Base-by-base conservation (phyloP, 2,797 vertebrate species). In the Siniperca obscura region DNA sequence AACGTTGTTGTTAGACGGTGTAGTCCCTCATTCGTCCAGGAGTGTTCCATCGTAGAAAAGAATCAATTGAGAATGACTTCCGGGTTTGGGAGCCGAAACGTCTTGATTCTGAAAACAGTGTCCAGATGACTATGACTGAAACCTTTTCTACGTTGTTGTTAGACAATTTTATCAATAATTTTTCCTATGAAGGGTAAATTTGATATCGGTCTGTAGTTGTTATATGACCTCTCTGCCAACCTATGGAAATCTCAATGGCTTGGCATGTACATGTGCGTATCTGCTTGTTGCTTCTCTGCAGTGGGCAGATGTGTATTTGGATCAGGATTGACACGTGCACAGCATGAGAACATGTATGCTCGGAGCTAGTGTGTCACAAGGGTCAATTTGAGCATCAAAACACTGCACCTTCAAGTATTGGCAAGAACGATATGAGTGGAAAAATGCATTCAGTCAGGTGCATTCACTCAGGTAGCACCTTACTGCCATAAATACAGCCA, bases 401-500 rank as follows among this genome's bases (percentile, higher is more conserved):
- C 70, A 84, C 62, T 75, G 53, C 38, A 25, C 48, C 61, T 67
- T 89, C 36, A 79, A 87, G 67, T 84, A 86, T 83, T 86, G 83
- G 80, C 68, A 65, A 82, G 82, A 70, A 80, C 86, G 87, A 86
- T 84, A 84, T 72, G 64, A 84, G 78, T 81, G 75, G 66, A 75
- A 84, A 91, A 90, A 90, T 72, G 66, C 67, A 86, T 87, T 86
- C 70, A 88, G 81, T 70, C 80, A 85, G 81, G 78, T 87, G 82
- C 59, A 85, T 77, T 91, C 80, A 81, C 53, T 80, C 81, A 86
- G 81, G 83, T 87, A 79, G 76, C 86, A 66, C 66, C 86, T 81
- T 62, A 78, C 78, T 64, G 83, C 78, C 90, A 89, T 81, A 85
- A 85, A 91, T 81, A 86, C 87, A 89, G 85, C 80, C 86, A 79